Evolutionary conservation across 53 echinoderm and acorn worm species (phyloP).

Genomic region (Astropecten irregularis): DNA sequence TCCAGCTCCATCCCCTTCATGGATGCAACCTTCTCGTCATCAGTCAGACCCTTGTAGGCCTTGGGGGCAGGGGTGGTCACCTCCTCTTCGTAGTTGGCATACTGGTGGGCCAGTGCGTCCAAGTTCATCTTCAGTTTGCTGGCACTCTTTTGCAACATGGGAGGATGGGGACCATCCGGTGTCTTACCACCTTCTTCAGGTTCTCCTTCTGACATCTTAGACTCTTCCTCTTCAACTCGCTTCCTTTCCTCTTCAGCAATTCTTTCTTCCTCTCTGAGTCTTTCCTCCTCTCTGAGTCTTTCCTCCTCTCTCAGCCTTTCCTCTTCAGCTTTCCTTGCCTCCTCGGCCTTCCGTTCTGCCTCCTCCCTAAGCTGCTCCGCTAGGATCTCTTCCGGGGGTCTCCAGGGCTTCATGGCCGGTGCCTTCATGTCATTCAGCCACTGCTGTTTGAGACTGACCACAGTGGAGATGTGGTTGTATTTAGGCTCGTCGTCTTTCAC

Average conservation of each 20-base stretch:
- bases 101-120: conserved; percentile 65
- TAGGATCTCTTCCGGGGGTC: conserved; percentile 58
- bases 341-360: conserved; percentile 42
- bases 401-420: conserved; percentile 68
- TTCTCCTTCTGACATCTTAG: conserved; percentile 43
- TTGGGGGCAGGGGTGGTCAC: neutral
- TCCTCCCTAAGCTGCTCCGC: conserved; percentile 63
- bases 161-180: conserved; percentile 2
- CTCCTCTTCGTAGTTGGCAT: conserved; percentile 73
- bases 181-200: conserved; percentile 15
- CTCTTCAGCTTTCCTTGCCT: conserved; percentile 37
- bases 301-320: conserved; percentile 40
- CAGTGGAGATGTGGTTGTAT: conserved; percentile 63
- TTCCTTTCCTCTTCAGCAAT: conserved; percentile 2
- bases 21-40: conserved; percentile 32
- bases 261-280: conserved; percentile 1
- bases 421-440: conserved; percentile 84
- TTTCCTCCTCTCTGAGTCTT: conserved; percentile 29
- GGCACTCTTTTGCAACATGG: conserved; percentile 39
- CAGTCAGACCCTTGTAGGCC: neutral
- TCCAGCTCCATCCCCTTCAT: neutral
- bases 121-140: conserved; percentile 46
- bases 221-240: conserved; percentile 29
- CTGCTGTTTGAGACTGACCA: conserved; percentile 73
- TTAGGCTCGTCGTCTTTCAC: conserved; percentile 46